Evolutionary conservation across 1,140 invertebrate genomes (phyloP), one percentile per base, ranked within the genome.

Genomic region (Meloidogyne exigua): DNA sequence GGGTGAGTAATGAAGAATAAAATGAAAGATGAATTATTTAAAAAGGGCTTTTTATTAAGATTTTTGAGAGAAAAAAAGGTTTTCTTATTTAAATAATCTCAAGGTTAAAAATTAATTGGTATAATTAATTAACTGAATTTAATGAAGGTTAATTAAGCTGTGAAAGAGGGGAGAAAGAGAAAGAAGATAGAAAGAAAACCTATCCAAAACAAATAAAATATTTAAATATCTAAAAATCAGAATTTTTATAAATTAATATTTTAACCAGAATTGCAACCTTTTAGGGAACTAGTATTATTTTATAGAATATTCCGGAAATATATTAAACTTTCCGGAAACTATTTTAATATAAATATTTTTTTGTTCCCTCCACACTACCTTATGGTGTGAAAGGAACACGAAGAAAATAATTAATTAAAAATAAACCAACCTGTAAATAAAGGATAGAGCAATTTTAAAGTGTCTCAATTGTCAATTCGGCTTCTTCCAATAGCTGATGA

Each of bases 401-500:
- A 0, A 10, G 9, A 9, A 9, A 32, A 32, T 32, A 32, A 32
- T 32, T 32, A n/a, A n/a, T 32, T 32, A 9, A 39, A 39, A 39
- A 4, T 7, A 9, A 9, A n/a, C n/a, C 10, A 9, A 39, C 36
- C 36, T 39, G 36, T 10, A 39, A 39, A 39, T 3, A 7, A 32
- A 3, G 9, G 10, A 10, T 10, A 10, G 10, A 39, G 10, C 9
- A 39, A 57, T n/a, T n/a, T 57, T n/a, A 57, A 57, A 57, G n/a
- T 1, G 13, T 13, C 78, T 49, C 73, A 76, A 26, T 23, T 13
- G n/a, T 44, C 12, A 2, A 9, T 65, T 79, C 72, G 9, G 36
- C 70, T 26, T 79, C 79, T 15, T 80, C 76, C 1, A 80, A 23
- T 7, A 80, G 80, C 23, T 82, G 36, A 2, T 81, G 39, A 7